Evolutionary conservation across 1,140 invertebrate species (phyloP).

Genomic region (Apis cerana): DNA sequence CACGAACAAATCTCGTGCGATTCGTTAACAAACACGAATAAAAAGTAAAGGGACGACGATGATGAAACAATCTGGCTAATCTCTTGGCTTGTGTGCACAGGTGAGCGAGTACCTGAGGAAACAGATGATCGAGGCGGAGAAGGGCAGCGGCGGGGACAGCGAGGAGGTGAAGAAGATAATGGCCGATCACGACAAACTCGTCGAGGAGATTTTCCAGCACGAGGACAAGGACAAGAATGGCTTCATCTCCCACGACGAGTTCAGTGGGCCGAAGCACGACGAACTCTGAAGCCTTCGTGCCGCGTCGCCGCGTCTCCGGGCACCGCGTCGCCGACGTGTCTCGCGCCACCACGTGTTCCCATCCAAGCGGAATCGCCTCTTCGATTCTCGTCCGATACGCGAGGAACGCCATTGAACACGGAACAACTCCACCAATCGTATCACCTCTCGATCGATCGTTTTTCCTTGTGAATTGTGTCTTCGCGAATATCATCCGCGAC

Average conservation of each 20-base stretch:
- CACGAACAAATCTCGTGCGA: too few relatives aligned
- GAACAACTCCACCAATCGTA: background rate
- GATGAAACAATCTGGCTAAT: background rate
- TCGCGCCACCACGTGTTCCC: conserved; percentile 64
- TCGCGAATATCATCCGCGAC: background rate
- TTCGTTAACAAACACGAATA: background rate
- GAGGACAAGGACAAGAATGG: conserved; percentile 98
- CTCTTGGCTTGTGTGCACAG: conserved; percentile 77
- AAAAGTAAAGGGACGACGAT: too few relatives aligned
- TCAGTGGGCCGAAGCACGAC: conserved; percentile 98
- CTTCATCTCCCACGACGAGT: conserved; percentile 97
- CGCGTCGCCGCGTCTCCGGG: conserved; percentile 55
- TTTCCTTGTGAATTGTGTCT: background rate
- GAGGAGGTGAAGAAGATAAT: conserved; percentile 93
- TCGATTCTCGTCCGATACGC: conserved; percentile 45
- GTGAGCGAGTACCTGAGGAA: conserved; percentile 95
- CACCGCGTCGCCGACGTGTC: conserved; percentile 36
- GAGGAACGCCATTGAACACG: conserved; percentile 15
- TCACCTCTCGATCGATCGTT: conserved; percentile 38
- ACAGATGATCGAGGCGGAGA: conserved; percentile 91
- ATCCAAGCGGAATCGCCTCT: conserved; percentile 51
- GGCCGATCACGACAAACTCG: conserved; percentile 94
- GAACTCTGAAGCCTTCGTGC: conserved; percentile 88
- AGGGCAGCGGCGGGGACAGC: conserved; percentile 82
- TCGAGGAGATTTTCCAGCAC: conserved; percentile 98